Evolutionary conservation across 1,140 invertebrate species (phyloP), one percentile per base, ranked within the genome.

Genomic region (Rhizoglyphus robini): DNA sequence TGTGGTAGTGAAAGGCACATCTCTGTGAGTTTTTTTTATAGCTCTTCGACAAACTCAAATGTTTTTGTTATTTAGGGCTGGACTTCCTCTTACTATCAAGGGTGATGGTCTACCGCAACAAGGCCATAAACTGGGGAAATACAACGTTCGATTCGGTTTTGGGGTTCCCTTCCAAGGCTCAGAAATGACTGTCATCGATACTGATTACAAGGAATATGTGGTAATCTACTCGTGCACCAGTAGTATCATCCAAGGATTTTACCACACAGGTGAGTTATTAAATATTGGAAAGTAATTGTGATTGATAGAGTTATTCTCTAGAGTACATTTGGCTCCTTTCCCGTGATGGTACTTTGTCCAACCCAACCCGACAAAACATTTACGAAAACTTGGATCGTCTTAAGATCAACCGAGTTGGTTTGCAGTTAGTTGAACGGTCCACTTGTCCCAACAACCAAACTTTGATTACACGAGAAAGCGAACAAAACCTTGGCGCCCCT

Each of bases 51-150:
- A 25, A 48, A 54, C 8, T 30, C 2, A 4, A 57, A 15, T 54
- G n/a, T 31, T 32, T 34, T 65, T 1, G 4, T 58, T 23, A 5
- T 46, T 48, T 29, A 68, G 67, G 0, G 68, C 60, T 64, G 68
- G 68, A 25, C 47, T 69, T 11, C 68, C 68, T 30, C 15, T 69
- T 11, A 63, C 66, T 2, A 46, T 69, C 46, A 63, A 68, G 13
- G 68, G 68, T 38, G 68, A 69, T 64, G 68, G 68, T 41, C 18
- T 69, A 1, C 38, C 68, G 29, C 68, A 69, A 57, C 67, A 68
- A 58, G 57, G 51, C 4, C 25, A 13, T 8, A 57, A 54, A 47
- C 13, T 30, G 23, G 68, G 68, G 11, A 31, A 54, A 29, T 69
- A 68, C 32, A 67, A 34, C 25, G 46, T 69, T 64, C 46, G 68